These are phyloP conservation scores for Eupithecia insigniata DNA, from an alignment of 2,888 invertebrate species.

Conservation along the genomic window DNA sequence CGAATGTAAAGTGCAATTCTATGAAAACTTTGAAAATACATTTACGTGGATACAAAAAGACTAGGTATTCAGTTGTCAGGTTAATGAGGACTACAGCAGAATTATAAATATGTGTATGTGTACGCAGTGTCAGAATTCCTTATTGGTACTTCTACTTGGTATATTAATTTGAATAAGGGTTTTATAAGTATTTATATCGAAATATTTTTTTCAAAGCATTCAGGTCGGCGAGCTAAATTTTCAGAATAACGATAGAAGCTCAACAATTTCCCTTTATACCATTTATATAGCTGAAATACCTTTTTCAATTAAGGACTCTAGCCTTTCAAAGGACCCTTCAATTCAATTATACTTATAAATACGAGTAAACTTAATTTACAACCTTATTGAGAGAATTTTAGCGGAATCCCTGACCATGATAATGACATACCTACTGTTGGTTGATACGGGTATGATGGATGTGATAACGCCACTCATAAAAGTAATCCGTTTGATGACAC, in stretches of 20 bases:
- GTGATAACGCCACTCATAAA: conserved; percentile 36
- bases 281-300: conserved; percentile 20
- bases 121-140: not conserved
- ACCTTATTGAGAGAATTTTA: not conserved
- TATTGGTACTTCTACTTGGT: not conserved
- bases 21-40: not conserved
- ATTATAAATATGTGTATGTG: not conserved
- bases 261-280: conserved; percentile 7
- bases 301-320: conserved; percentile 19
- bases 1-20: conserved; percentile 16
- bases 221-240: not conserved
- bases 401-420: conserved; percentile 17
- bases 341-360: conserved; percentile 10
- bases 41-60: not conserved
- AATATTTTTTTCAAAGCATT: not conserved
- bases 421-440: conserved; percentile 23
- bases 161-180: not conserved
- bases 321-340: conserved; percentile 2
- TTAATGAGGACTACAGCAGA: not conserved
- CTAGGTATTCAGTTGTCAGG: not conserved
- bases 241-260: not conserved
- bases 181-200: not conserved
- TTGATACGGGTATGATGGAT: conserved; percentile 7
- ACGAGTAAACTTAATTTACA: not conserved
- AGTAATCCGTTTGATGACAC: conserved; percentile 31